A percentile compares a stretch with the other conserved stretches of the same genome.
Conservation (phyloP, 2,797 vertebrate species). For the Pogoniulus pusillus region DNA sequence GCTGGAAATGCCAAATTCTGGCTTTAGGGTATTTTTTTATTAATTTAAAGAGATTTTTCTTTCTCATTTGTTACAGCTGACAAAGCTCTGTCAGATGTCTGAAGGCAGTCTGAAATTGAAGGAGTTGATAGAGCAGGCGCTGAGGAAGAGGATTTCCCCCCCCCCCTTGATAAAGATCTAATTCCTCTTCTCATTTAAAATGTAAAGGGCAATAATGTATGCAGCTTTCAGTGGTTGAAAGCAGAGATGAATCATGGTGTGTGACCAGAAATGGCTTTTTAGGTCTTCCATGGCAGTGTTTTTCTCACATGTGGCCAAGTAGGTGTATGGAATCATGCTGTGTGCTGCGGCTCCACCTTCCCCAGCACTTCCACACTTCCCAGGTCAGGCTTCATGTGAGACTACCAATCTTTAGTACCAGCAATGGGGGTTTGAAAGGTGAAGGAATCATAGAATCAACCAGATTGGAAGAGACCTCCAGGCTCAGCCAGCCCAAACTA, state of each 20-base stretch:
- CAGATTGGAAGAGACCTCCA: too few relatives aligned
- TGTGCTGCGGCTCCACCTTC: accelerated
- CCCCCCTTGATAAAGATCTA: not conserved
- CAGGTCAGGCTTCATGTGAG: not conserved
- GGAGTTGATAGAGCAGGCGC: not conserved
- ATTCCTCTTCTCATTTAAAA: not conserved
- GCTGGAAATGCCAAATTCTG: not conserved
- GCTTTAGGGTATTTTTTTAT: not conserved
- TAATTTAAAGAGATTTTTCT: not conserved
- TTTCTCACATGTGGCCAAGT: not conserved
- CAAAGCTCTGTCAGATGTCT: not conserved
- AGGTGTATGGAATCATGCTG: accelerated
- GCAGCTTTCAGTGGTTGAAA: not conserved
- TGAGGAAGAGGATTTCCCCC: not conserved
- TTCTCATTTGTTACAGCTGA: not conserved
- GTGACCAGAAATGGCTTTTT: not conserved
- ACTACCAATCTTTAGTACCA: not conserved
- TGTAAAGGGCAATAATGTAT: not conserved
- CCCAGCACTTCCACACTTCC: not conserved
- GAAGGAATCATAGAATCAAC: too few relatives aligned
- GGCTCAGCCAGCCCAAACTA: too few relatives aligned
- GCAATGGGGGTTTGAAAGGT: not conserved
- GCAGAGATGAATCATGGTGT: not conserved
- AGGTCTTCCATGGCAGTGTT: not conserved
- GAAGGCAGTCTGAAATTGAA: not conserved